A percentile compares a stretch with the other conserved stretches of the same genome.
phyloP scores from a whole-genome alignment of 2,888 invertebrate genomes.

The Pelosia muscerda region DNA sequence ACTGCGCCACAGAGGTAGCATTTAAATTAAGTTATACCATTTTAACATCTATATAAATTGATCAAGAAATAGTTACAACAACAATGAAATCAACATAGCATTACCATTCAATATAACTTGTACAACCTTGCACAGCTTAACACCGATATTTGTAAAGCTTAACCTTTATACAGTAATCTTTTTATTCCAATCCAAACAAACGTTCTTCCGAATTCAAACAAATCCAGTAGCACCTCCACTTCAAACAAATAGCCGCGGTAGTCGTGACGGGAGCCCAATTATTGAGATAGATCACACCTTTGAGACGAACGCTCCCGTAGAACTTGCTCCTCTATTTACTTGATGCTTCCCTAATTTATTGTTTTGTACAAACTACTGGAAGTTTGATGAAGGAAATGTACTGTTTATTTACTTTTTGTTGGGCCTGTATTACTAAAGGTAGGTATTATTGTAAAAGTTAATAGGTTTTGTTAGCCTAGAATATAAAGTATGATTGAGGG shows the following conservation, averaged over 20 bases:
- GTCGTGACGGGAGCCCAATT: constrained; percentile 50
- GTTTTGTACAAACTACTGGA: constrained; percentile 19
- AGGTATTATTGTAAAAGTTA: too few relatives aligned
- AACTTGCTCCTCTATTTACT: constrained; percentile 37
- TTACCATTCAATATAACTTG: background rate
- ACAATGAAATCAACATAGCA: background rate
- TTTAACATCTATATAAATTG: too few relatives aligned
- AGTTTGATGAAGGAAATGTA: constrained; percentile 13
- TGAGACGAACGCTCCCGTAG: constrained; percentile 34
- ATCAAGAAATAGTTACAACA: background rate
- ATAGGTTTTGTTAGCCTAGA: too few relatives aligned
- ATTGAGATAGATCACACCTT: constrained; percentile 59
- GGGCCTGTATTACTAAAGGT: background rate
- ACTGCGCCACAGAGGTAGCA: too few relatives aligned
- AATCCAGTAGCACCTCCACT: constrained; percentile 20
- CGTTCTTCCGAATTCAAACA: constrained; percentile 17
- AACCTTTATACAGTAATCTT: background rate
- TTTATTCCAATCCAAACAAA: constrained; percentile 22
- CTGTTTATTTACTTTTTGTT: constrained; percentile 12
- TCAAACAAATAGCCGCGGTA: constrained; percentile 41
- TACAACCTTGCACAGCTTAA: background rate
- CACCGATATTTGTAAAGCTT: background rate
- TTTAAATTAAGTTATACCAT: too few relatives aligned
- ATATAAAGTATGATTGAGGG: background rate
- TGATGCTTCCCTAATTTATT: constrained; percentile 36